Conservation (phyloP, 1,140 invertebrate species). For the Pygmarrhopalites habei region DNA sequence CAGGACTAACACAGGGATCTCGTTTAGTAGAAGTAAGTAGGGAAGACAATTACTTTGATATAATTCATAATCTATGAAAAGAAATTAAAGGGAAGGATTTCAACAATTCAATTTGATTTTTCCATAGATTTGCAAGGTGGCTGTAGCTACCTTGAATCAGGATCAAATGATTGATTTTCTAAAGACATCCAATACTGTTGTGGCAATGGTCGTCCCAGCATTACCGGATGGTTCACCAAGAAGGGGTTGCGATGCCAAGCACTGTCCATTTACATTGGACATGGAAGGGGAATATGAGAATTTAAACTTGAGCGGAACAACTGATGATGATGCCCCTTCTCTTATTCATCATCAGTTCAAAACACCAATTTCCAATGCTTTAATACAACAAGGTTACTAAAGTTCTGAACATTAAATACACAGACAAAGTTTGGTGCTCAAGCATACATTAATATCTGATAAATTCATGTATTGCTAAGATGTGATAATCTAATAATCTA, state of each 20-base stretch:
- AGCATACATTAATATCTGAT: too few relatives aligned
- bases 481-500: too few relatives aligned
- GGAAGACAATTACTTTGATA: too few relatives aligned
- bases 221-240: slow-evolving; percentile 58
- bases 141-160: slow-evolving; percentile 79
- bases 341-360: slow-evolving; percentile 33
- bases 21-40: slow-evolving; percentile 72
- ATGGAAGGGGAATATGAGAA: slow-evolving; percentile 68
- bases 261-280: slow-evolving; percentile 58
- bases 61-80: too few relatives aligned
- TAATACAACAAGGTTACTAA: slow-evolving; percentile 49
- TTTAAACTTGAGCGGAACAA: slow-evolving; percentile 42
- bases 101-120: slow-evolving; percentile 5
- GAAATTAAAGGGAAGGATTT: too few relatives aligned
- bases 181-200: slow-evolving; percentile 79
- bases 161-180: slow-evolving; percentile 91
- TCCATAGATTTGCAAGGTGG: slow-evolving; percentile 71
- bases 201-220: slow-evolving; percentile 74
- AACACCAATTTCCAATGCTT: slow-evolving; percentile 26
- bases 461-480: too few relatives aligned
- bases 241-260: slow-evolving; percentile 59
- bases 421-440: too few relatives aligned
- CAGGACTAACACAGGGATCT: slow-evolving; percentile 80
- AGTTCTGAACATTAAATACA: too few relatives aligned
- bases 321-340: slow-evolving; percentile 35